Base-by-base conservation (phyloP, 2,797 vertebrate species). In the Arrhamphus sclerolepis region DNA sequence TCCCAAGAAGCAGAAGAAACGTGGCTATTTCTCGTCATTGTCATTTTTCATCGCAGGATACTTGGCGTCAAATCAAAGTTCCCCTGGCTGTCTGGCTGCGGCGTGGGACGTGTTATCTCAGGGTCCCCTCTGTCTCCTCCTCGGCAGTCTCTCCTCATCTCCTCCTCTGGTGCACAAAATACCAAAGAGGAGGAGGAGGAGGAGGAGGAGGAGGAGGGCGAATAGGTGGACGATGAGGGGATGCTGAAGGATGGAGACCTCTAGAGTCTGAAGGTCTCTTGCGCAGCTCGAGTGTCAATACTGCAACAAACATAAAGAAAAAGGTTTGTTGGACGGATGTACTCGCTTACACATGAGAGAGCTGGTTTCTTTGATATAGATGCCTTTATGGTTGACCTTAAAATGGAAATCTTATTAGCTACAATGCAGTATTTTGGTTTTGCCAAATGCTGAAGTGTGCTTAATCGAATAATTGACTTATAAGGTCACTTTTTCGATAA, bases 181-280 rank as follows among this genome's bases (percentile, higher is more conserved):
- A 72, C 79, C 72, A 67, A 70, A 63, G 75, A 81, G 78, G 72
- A 80, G 75, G 82, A 78, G 59, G 74, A 78, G 77, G 70, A 82
- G 43, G 43, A 46, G 19, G 70, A 21, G 9, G 19, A 38, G 80
- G 68, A 62, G 72, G 73, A 74, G 73, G 80, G 66, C 6, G 79
- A 49, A 71, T 62, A 84, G 87, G 89, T 78, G 83, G 80, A 81
- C 68, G 86, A 67, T 67, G 86, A 81, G 78, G 85, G 87, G 89
- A 90, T 90, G 88, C 87, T 89, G 92, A 91, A 91, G 91, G 91
- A 94, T 90, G 92, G 92, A 92, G 92, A 94, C 91, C 92, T 91
- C 93, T 93, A 93, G 88, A 94, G 93, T 93, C 89, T 77, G 83
- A 89, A 91, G 81, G 86, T 91, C 83, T 85, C 66, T 82, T 74